Evolutionary conservation across 2,888 invertebrate species (phyloP), one percentile per base, ranked within the genome.

Genomic region (Callyntrura sp.): DNA sequence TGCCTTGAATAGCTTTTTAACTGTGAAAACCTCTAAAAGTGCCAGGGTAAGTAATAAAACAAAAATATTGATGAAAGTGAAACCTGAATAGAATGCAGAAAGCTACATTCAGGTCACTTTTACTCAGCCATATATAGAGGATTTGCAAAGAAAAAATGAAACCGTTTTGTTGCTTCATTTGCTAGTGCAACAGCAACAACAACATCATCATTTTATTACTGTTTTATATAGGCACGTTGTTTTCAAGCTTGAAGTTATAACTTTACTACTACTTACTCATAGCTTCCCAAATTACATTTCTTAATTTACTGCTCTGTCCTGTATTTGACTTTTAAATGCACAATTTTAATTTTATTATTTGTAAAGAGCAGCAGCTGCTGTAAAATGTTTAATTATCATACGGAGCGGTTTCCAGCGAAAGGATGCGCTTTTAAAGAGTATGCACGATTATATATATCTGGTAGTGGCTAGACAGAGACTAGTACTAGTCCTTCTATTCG

Each of bases 241-340:
- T n/a, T n/a, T n/a, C n/a, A n/a, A n/a, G n/a, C n/a, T n/a, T n/a
- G n/a, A n/a, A n/a, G n/a, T n/a, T n/a, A n/a, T n/a, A n/a, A n/a
- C n/a, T n/a, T n/a, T n/a, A n/a, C n/a, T n/a, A n/a, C n/a, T n/a
- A n/a, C n/a, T n/a, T n/a, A n/a, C n/a, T n/a, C n/a, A n/a, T n/a
- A n/a, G n/a, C n/a, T n/a, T n/a, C n/a, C 62, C 23, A 73, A 73
- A 57, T 73, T 57, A 35, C 25, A 14, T 43, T 73, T 20, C 70
- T 55, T 76, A 60, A 79, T 86, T 79, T 79, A 86, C 62, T 65
- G 62, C 78, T n/a, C n/a, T 48, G 65, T 6, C 25, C 51, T 25
- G 79, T 23, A 86, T 86, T 86, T 79, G 86, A 86, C 78, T 86
- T 86, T 86, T 86, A 86, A 79, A 86, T 86, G 78, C 45, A 11